phyloP scores from a whole-genome alignment of 2,888 invertebrate genomes.

The Hemaris fuciformis region DNA sequence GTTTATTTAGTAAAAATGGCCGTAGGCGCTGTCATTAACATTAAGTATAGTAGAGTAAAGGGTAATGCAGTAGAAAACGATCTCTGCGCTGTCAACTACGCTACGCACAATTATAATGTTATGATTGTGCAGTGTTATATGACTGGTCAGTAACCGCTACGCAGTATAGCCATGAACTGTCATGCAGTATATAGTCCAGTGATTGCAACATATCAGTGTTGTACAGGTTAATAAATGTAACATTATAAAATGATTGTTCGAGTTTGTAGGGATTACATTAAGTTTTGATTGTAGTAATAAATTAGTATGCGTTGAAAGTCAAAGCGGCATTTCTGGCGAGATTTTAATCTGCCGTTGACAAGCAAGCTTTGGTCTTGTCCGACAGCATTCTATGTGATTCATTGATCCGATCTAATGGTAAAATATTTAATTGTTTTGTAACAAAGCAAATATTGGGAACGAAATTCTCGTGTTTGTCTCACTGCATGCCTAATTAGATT shows the following conservation, averaged over 20 bases:
- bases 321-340: conserved; percentile 10
- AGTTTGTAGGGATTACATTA: conserved; percentile 8
- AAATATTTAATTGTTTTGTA: conserved; percentile 24
- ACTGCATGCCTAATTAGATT: neutral
- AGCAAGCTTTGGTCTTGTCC: conserved; percentile 19
- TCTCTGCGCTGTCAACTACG: neutral
- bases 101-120: neutral
- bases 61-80: neutral
- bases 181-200: neutral
- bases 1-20: too few species aligned
- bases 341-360: conserved; percentile 19
- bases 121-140: neutral
- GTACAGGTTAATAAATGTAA: neutral
- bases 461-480: neutral
- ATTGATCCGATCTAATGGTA: conserved; percentile 22
- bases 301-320: conserved; percentile 3
- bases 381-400: conserved; percentile 30
- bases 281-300: conserved; percentile 6
- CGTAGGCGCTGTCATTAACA: too few species aligned
- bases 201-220: neutral
- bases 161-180: neutral
- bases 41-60: neutral
- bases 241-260: neutral
- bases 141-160: neutral
- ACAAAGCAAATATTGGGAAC: neutral